Conservation (phyloP, 2,113 vertebrate genomes). For the Equus quagga region DNA sequence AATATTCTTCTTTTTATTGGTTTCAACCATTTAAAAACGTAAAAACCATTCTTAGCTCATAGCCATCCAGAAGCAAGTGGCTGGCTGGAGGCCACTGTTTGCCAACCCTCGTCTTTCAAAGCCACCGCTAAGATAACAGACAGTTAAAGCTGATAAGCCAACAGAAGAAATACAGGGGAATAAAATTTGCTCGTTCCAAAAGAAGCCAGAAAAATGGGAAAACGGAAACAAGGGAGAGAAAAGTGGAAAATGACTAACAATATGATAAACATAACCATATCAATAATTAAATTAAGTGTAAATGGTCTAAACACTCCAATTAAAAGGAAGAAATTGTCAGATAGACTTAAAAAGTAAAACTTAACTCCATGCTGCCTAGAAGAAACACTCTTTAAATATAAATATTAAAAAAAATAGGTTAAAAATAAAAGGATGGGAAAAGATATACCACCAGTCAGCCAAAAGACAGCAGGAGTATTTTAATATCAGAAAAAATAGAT, state of each 20-base stretch:
- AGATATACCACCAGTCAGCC: neutral
- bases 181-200: neutral
- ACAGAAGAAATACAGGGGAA: neutral
- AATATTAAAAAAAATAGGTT: neutral
- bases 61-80: neutral
- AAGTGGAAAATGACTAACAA: neutral
- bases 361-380: neutral
- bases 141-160: neutral
- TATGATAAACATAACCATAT: neutral
- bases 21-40: neutral
- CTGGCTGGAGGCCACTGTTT: neutral
- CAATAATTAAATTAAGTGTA: neutral
- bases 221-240: neutral
- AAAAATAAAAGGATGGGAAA: neutral
- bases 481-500: neutral
- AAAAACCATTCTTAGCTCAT: neutral
- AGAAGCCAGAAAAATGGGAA: neutral
- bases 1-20: neutral
- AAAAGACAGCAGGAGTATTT: neutral
- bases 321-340: neutral
- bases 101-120: neutral
- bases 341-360: neutral
- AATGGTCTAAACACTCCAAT: neutral
- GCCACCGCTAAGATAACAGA: slow-evolving; percentile 11
- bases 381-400: neutral